Conservation (phyloP, 2,888 invertebrate species). For the Melangyna quadrimaculata region DNA sequence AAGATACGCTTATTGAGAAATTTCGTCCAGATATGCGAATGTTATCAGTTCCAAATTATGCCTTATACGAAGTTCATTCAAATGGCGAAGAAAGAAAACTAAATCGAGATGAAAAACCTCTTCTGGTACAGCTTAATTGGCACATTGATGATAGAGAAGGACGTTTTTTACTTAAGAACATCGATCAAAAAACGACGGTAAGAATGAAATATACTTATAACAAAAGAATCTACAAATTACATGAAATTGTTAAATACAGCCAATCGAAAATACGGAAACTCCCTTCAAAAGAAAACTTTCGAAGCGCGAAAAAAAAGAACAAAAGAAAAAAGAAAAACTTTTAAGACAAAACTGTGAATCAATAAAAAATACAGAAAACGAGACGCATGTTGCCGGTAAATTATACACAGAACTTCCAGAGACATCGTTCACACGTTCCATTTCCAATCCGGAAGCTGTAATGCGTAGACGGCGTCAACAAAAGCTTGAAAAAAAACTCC, state of each 20-base stretch:
- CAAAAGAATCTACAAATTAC: not conserved
- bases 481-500: slow-evolving; percentile 96
- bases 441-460: slow-evolving; percentile 99
- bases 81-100: slow-evolving; percentile 93
- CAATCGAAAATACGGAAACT: slow-evolving; percentile 87
- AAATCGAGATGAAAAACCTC: slow-evolving; percentile 95
- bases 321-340: slow-evolving; percentile 96
- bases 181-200: slow-evolving; percentile 89
- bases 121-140: slow-evolving; percentile 99
- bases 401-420: slow-evolving; percentile 98
- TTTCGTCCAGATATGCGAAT: slow-evolving; percentile 99
- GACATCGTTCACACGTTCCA: slow-evolving; percentile 98
- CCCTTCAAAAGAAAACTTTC: slow-evolving; percentile 96
- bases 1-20: slow-evolving; percentile 97
- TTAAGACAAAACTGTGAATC: slow-evolving; percentile 87
- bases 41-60: slow-evolving; percentile 89
- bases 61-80: slow-evolving; percentile 88
- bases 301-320: slow-evolving; percentile 98
- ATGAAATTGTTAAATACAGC: slow-evolving; percentile 77
- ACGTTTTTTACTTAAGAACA: slow-evolving; percentile 94
- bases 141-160: slow-evolving; percentile 99
- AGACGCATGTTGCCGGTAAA: slow-evolving; percentile 93
- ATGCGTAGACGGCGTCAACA: slow-evolving; percentile 98
- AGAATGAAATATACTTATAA: not conserved
- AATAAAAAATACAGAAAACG: slow-evolving; percentile 82